These are phyloP conservation scores for Pluvialis apricaria DNA, from an alignment of 2,113 vertebrate genomes.

Conservation along the genomic window DNA sequence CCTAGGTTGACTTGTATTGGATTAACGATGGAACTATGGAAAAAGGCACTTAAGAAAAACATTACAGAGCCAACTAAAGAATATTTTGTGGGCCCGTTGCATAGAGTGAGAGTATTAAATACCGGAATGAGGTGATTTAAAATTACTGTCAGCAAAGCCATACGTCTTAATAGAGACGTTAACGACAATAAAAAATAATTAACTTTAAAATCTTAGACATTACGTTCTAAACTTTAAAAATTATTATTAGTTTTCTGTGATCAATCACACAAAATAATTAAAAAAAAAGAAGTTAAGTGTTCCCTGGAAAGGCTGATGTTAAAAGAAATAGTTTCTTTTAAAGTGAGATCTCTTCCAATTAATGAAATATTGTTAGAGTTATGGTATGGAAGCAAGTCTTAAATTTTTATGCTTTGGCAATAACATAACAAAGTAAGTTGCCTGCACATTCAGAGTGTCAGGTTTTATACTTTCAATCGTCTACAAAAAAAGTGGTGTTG, in stretches of 20 bases:
- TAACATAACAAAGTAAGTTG: not conserved
- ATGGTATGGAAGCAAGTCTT: not conserved
- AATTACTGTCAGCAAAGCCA: not conserved
- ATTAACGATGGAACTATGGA: not conserved
- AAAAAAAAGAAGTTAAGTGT: not conserved
- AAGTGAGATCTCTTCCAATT: not conserved
- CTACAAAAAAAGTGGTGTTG: not conserved
- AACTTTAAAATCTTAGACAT: not conserved
- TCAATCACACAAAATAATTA: not conserved
- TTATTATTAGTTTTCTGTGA: constrained; percentile 11
- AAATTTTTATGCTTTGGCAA: not conserved
- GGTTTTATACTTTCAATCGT: not conserved
- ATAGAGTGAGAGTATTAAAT: not conserved
- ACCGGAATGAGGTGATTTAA: not conserved
- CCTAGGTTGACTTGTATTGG: not conserved
- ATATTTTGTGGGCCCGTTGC: not conserved
- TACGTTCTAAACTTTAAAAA: not conserved
- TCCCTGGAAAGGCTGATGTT: not conserved
- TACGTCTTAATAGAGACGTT: not conserved
- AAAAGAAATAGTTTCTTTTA: not conserved
- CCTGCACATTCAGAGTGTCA: constrained; percentile 30
- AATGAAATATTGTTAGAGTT: not conserved
- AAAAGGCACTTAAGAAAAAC: constrained; percentile 15
- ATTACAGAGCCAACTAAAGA: not conserved
- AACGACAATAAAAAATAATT: not conserved